Evolutionary conservation across 2,888 invertebrate genomes (phyloP), one percentile per base, ranked within the genome.

Genomic region (Pollenia labialis): DNA sequence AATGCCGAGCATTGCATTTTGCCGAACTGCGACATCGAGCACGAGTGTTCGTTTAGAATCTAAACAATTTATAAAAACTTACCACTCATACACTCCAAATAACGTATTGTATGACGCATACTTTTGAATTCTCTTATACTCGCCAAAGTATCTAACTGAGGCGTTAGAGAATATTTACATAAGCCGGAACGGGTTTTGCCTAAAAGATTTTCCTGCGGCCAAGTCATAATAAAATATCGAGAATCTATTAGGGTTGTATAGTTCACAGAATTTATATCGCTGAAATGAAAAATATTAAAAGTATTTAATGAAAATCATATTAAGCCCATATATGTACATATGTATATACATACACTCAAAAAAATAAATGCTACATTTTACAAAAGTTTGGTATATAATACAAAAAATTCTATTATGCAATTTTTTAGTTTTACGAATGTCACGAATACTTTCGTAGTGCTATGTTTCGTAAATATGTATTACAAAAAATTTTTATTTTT

Each of bases 111-210:
- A 87, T 93, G 92, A 9, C 92, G 90, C 89, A 93, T 89, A 69
- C 90, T 90, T 60, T 92, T 92, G 62, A 93, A 93, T 71, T 93
- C 93, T 14, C 93, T 90, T 72, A 93, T 93, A 87, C 93, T 93
- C 42, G 93, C 93, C 72, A 93, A 88, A 2, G 92, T 93, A 81
- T 93, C 93, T 56, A 93, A 88, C 46, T 91, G 90, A 7, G 93
- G 93, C 4, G 92, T 92, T 48, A 93, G 85, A 12, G 93, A 92
- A 89, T 93, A 93, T 88, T 93, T 93, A 88, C 93, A 93, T 6
- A 93, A 80, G 8, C 93, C 93, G 4, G 92, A 90, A 3, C 92
- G 90, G 8, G 90, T 88, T 80, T 90, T 92, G 4, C 91, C 91
- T 71, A 91, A 85, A 2, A 90, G 76, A 6, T 90, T 88, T 76